These are phyloP conservation scores for Cacatua alba DNA, from an alignment of 2,113 vertebrate genomes.

Conservation along the genomic window DNA sequence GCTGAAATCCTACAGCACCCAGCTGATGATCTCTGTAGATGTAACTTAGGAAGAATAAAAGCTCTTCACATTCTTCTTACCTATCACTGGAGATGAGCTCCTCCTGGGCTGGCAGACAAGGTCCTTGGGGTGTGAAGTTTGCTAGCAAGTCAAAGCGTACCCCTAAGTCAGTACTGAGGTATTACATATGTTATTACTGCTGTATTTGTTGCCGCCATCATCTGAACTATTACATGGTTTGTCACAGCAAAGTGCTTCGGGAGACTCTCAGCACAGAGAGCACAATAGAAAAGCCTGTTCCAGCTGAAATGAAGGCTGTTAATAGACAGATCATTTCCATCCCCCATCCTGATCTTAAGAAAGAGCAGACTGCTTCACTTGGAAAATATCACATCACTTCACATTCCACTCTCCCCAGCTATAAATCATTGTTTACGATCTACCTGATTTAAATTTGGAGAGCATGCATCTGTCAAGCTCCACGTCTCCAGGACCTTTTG, in stretches of 20 bases:
- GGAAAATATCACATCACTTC: constrained; percentile 68
- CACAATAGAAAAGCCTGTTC: background rate
- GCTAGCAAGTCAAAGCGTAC: background rate
- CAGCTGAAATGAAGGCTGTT: constrained; percentile 17
- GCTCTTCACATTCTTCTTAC: background rate
- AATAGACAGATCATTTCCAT: constrained; percentile 22
- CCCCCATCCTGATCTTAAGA: constrained; percentile 10
- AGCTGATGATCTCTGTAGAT: background rate
- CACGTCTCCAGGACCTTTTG: constrained; percentile 27
- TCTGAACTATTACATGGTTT: background rate
- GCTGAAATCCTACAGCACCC: background rate
- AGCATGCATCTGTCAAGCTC: constrained; percentile 52
- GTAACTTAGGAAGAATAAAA: background rate
- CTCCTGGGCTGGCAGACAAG: background rate
- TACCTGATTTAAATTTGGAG: constrained; percentile 61
- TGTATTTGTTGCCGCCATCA: background rate
- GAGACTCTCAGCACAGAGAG: background rate
- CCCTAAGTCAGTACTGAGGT: background rate
- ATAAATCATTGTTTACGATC: constrained; percentile 65
- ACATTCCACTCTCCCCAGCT: constrained; percentile 36
- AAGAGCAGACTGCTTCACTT: constrained; percentile 36
- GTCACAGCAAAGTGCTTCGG: background rate
- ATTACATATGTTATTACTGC: background rate
- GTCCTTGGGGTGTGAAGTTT: background rate
- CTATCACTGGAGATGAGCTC: background rate